Percentiles rank a stretch among this genome's conserved stretches.
phyloP scores from a whole-genome alignment of 2,113 vertebrate genomes.

The Speoplatyrhinus poulsoni region DNA sequence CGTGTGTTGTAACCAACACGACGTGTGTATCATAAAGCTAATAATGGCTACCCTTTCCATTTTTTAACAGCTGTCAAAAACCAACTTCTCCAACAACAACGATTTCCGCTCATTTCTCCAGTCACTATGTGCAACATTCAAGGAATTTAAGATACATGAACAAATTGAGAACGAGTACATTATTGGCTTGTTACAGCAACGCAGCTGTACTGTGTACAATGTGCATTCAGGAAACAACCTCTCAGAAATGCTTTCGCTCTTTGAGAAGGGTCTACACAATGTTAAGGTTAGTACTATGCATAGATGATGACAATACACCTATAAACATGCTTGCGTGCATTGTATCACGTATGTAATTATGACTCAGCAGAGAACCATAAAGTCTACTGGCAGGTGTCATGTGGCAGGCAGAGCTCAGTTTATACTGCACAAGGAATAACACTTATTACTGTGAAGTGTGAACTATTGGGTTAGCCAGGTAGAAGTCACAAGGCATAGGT shows the following conservation, averaged over 20 bases:
- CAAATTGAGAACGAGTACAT: constrained; percentile 99
- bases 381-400: neutral
- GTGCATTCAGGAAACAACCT: constrained; percentile 98
- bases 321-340: neutral
- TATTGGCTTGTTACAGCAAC: constrained; percentile 91
- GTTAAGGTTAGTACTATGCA: constrained; percentile 82
- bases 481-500: neutral
- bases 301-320: neutral
- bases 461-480: neutral
- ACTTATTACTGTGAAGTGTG: neutral
- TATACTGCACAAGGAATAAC: neutral
- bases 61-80: constrained; percentile 89
- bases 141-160: constrained; percentile 98
- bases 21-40: too few species aligned
- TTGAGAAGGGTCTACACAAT: constrained; percentile 93
- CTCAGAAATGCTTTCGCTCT: constrained; percentile 95
- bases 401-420: neutral
- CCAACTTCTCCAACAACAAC: constrained; percentile 98
- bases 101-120: constrained; percentile 96
- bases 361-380: neutral
- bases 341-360: neutral
- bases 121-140: constrained; percentile 93
- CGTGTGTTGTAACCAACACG: neutral
- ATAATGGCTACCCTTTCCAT: neutral
- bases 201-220: constrained; percentile 91